A percentile compares a stretch with the other conserved stretches of the same genome.
Conservation (phyloP, 2,797 vertebrate species). For the Galago senegalensis region DNA sequence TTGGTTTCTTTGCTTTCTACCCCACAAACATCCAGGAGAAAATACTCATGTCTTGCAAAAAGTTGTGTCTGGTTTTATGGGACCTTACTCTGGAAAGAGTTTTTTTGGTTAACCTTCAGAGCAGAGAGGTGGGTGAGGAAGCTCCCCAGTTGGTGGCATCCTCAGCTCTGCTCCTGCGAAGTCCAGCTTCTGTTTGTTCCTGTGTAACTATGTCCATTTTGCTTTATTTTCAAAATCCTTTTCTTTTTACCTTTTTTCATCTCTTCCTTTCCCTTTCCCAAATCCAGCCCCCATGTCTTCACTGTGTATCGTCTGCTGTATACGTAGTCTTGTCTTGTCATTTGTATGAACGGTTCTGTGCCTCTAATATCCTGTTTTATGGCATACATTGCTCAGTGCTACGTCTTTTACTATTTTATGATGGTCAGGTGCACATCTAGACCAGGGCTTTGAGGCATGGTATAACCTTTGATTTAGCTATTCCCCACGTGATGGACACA, state of each 20-base stretch:
- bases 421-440: background rate
- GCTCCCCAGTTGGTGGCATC: accelerated
- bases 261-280: background rate
- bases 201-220: background rate
- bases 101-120: background rate
- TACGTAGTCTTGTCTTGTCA: background rate
- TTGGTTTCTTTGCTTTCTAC: background rate
- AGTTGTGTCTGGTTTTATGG: background rate
- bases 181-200: background rate
- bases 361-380: background rate
- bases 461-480: background rate
- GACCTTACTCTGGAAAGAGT: background rate
- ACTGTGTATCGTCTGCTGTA: background rate
- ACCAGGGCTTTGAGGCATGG: background rate
- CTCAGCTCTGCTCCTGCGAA: background rate
- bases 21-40: background rate
- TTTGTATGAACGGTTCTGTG: background rate
- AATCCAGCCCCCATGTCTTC: accelerated
- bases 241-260: background rate
- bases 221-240: background rate
- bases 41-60: background rate
- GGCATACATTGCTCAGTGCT: background rate
- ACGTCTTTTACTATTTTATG: background rate
- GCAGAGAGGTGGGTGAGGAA: background rate
- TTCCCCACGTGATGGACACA: background rate